These are phyloP conservation scores for Aleiodes alternator DNA, from an alignment of 2,888 invertebrate species.

Conservation along the genomic window DNA sequence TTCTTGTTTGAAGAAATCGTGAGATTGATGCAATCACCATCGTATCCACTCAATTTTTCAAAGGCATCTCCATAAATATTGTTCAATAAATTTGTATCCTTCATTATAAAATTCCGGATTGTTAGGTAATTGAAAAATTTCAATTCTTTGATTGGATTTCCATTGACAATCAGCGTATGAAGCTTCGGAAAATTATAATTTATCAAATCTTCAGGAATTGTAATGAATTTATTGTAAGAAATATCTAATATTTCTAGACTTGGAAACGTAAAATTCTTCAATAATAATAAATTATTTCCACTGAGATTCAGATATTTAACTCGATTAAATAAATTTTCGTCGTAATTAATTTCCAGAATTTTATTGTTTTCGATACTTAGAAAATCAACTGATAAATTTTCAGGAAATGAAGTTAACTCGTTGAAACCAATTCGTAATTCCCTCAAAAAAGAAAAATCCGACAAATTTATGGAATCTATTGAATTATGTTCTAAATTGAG, in stretches of 20 bases:
- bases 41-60: conserved; percentile 72
- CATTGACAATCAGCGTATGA: conserved; percentile 77
- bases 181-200: conserved; percentile 76
- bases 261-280: conserved; percentile 75
- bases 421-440: conserved; percentile 62
- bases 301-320: conserved; percentile 63
- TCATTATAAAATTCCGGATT: conserved; percentile 75
- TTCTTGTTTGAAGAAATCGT: conserved; percentile 76
- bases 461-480: conserved; percentile 54
- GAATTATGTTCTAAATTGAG: conserved; percentile 62
- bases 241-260: conserved; percentile 77
- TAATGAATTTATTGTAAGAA: conserved; percentile 76
- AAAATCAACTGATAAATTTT: conserved; percentile 46
- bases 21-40: conserved; percentile 76
- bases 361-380: conserved; percentile 63
- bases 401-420: conserved; percentile 54
- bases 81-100: conserved; percentile 57
- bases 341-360: conserved; percentile 53
- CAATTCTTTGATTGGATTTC: conserved; percentile 77
- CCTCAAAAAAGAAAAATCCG: conserved; percentile 59
- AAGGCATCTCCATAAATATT: conserved; percentile 75
- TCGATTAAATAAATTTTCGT: conserved; percentile 47
- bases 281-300: conserved; percentile 72
- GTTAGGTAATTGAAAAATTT: conserved; percentile 76
- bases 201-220: conserved; percentile 76